phyloP scores from a whole-genome alignment of 2,113 vertebrate genomes.

The Oreochromis spilurus region DNA sequence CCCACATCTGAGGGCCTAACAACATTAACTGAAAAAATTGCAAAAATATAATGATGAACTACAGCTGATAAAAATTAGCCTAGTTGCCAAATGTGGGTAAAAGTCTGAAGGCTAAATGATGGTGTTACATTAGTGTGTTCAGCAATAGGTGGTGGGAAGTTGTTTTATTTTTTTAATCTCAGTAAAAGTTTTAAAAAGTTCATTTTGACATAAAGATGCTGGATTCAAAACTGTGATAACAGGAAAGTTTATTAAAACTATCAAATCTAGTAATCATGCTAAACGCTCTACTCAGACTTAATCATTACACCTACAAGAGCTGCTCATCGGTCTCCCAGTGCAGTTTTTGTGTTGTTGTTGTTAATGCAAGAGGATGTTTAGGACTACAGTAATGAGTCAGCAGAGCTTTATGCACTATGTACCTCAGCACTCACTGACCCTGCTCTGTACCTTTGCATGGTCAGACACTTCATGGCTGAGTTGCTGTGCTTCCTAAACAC shows the following conservation, averaged over 20 bases:
- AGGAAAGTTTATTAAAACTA: not conserved
- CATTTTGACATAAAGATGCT: not conserved
- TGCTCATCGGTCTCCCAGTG: not conserved
- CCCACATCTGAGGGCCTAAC: slow-evolving; percentile 60
- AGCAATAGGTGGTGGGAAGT: not conserved
- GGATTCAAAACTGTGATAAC: not conserved
- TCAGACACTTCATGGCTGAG: not conserved
- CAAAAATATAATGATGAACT: not conserved
- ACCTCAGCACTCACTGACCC: not conserved
- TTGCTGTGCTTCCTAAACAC: not conserved
- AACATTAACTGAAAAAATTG: slow-evolving; percentile 32
- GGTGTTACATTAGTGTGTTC: not conserved
- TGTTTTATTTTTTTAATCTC: not conserved
- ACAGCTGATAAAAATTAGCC: not conserved
- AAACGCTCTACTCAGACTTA: not conserved
- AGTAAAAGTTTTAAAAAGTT: not conserved
- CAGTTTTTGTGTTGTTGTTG: not conserved
- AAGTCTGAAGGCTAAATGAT: not conserved
- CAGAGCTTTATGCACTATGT: not conserved
- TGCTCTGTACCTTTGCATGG: not conserved
- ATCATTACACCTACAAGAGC: not conserved
- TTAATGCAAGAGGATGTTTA: not conserved
- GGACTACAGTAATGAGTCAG: not conserved
- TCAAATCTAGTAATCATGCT: not conserved
- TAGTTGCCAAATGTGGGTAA: not conserved